Base-by-base conservation (phyloP, 2,888 invertebrate species). In the Pyralis farinalis region DNA sequence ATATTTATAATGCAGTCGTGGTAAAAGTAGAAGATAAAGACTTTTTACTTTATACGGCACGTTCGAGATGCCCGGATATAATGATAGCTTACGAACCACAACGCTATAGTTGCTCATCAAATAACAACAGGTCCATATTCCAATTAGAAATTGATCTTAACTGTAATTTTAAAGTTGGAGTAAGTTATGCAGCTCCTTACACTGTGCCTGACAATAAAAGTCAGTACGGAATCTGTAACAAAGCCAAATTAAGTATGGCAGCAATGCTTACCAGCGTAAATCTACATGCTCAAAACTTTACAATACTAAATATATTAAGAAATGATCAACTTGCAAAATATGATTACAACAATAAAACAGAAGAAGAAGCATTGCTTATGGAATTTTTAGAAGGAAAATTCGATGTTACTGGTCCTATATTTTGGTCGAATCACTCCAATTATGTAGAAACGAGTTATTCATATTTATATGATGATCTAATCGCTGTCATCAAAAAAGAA, bases 211-310 rank as follows among this genome's bases (percentile, higher is more conserved):
- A n/a, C n/a, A n/a, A n/a, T n/a, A n/a, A n/a, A n/a, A n/a, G n/a
- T n/a, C n/a, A n/a, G n/a, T n/a, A n/a, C n/a, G n/a, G n/a, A n/a
- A n/a, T n/a, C n/a, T n/a, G n/a, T n/a, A n/a, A n/a, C n/a, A n/a
- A n/a, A n/a, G n/a, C n/a, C n/a, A 38, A 21, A 22, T 22, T 12
- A 12, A 31, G 37, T 7, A 38, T 38, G 5, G 37, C 31, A 31
- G 21, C 31, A 2, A 38, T 30, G 11, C n/a, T 38, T 7, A 12
- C 37, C 7, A 22, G 12, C 30, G 1, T 32, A 1, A 32, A 31
- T 32, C 25, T 38, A 5, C 8, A 9, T 8, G 12, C 31, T 11
- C 22, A 29, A 11, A 12, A 25, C 0, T 12, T 32, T 7, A 30
- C 9, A 12, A 21, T 7, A 31, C 1, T n/a, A 8, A 29, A 29